phyloP scores from a whole-genome alignment of 2,888 invertebrate species.

The Stenodema calcarata region DNA sequence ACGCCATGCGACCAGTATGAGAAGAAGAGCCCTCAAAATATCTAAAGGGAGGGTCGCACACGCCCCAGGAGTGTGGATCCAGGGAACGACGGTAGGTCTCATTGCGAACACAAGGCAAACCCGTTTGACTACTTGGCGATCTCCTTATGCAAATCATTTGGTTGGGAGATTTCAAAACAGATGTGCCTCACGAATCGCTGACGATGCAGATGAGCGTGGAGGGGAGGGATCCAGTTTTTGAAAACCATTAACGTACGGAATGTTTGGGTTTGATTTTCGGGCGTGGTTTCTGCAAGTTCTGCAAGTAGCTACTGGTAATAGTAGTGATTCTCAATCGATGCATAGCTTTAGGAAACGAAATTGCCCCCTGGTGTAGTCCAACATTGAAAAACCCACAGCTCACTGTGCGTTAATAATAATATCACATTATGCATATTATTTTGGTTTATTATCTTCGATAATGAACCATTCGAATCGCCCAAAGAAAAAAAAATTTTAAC shows the following conservation, averaged over 20 bases:
- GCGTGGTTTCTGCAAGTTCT: too few species aligned
- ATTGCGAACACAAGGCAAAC: background rate
- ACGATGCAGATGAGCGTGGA: background rate
- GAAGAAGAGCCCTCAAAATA: background rate
- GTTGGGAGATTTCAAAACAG: conserved; percentile 4
- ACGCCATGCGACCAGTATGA: background rate
- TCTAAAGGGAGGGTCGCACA: background rate
- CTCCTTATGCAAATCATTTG: conserved; percentile 5
- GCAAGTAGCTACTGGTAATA: too few species aligned
- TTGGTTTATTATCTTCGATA: too few species aligned
- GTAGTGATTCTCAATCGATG: too few species aligned
- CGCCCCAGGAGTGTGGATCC: background rate
- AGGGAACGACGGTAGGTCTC: background rate
- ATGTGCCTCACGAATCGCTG: background rate
- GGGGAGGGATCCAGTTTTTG: background rate
- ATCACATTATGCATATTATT: too few species aligned
- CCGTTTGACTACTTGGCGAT: conserved; percentile 14
- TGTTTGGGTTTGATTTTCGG: background rate
- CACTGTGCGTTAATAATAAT: too few species aligned
- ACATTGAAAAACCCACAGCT: too few species aligned
- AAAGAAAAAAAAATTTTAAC: too few species aligned
- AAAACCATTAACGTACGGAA: background rate
- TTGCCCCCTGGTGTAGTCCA: too few species aligned
- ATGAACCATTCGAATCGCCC: too few species aligned
- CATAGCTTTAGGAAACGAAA: too few species aligned